These are phyloP conservation scores for Amblyopsis hoosieri DNA, from an alignment of 2,797 vertebrate genomes.

Conservation along the genomic window DNA sequence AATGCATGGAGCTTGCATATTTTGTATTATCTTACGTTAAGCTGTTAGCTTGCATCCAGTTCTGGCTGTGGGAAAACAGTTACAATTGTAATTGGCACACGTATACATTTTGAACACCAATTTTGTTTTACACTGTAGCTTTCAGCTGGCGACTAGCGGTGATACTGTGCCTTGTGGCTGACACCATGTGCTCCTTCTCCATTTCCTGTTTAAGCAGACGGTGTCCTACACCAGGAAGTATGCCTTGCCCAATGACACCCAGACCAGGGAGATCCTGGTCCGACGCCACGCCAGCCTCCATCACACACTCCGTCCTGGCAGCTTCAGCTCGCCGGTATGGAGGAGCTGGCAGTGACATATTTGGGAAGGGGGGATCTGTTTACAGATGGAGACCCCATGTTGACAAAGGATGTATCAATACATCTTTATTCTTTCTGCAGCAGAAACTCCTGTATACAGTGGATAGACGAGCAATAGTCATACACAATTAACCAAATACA, in stretches of 20 bases:
- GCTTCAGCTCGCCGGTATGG: conserved; percentile 64
- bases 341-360: neutral
- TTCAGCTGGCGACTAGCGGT: too few species aligned
- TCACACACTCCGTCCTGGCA: conserved; percentile 82
- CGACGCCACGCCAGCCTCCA: conserved; percentile 87
- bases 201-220: conserved; percentile 76
- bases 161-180: neutral
- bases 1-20: neutral
- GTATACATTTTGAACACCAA: conserved; percentile 9
- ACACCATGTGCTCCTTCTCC: neutral
- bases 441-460: too few species aligned
- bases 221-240: conserved; percentile 87
- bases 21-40: neutral
- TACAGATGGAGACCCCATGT: neutral
- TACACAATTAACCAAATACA: too few species aligned
- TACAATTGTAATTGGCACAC: conserved; percentile 19
- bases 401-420: too few species aligned
- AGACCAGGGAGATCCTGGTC: conserved; percentile 91
- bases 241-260: conserved; percentile 84
- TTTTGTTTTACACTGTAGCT: too few species aligned
- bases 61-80: conserved; percentile 32
- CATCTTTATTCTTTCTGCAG: too few species aligned
- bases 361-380: conserved; percentile 4
- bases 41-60: conserved; percentile 19
- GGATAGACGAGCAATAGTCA: too few species aligned